A percentile compares a stretch with the other conserved stretches of the same genome.
Evolutionary conservation across 2,888 invertebrate species (phyloP).

Genomic region (Nemotelus pantherinus): DNA sequence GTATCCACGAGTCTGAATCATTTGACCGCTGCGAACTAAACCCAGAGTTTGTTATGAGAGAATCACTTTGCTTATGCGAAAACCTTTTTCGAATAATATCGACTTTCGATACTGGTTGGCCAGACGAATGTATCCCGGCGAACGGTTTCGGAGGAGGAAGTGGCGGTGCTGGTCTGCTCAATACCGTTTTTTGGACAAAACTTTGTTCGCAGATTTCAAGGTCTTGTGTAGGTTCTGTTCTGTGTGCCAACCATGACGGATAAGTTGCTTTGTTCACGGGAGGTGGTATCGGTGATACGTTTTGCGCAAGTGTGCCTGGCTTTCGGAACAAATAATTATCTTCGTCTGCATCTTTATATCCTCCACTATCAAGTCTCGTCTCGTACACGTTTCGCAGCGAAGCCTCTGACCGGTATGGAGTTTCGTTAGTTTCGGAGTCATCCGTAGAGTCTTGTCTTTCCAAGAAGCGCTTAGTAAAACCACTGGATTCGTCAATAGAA

Average conservation of each 20-base stretch:
- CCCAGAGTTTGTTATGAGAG: neutral
- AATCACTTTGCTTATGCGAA: constrained; percentile 1
- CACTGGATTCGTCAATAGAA: neutral
- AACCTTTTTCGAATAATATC: constrained; percentile 26
- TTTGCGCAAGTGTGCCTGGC: no score
- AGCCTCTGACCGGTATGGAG: no score
- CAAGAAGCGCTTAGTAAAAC: constrained; percentile 3
- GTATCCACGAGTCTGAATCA: constrained; percentile 58
- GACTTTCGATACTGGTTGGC: neutral
- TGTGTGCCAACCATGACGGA: no score
- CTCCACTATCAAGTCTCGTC: no score
- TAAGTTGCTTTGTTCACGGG: no score
- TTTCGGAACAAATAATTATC: no score
- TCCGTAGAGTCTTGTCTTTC: constrained; percentile 20
- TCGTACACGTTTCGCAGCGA: no score
- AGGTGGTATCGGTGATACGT: no score
- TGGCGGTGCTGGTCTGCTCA: constrained; percentile 57
- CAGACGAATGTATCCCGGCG: neutral
- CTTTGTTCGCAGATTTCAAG: no score
- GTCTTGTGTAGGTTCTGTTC: no score
- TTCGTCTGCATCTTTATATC: no score
- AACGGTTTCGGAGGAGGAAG: constrained; percentile 6
- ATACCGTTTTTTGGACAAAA: constrained; percentile 32
- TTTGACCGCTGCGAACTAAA: constrained; percentile 54
- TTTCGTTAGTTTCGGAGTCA: constrained; percentile 4